A percentile compares a stretch with the other conserved stretches of the same genome.
Evolutionary conservation across 1,140 invertebrate species (phyloP).

Genomic region (Drosophila guanche): DNA sequence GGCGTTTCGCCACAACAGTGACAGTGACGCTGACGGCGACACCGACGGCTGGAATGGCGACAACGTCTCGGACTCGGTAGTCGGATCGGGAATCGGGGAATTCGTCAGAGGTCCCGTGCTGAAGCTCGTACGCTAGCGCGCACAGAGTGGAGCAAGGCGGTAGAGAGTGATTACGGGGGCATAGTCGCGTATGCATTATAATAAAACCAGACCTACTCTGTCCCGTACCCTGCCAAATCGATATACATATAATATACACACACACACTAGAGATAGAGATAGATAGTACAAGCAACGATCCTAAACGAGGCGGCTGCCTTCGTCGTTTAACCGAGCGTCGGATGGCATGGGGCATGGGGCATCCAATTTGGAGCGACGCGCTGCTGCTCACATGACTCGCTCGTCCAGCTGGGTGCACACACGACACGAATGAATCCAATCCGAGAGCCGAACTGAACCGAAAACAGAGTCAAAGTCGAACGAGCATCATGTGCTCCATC

Average conservation of each 20-base stretch:
- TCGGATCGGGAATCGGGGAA: conserved; percentile 28
- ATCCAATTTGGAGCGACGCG: conserved; percentile 57
- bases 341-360: conserved; percentile 41
- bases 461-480: conserved; percentile 15
- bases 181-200: conserved; percentile 58
- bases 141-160: too few relatives aligned
- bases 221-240: conserved; percentile 29
- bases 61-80: conserved; percentile 37
- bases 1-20: conserved; percentile 41
- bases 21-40: conserved; percentile 2
- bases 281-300: conserved; percentile 45
- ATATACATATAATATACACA: conserved; percentile 33
- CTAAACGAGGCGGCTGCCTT: conserved; percentile 27
- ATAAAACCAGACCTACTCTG: conserved; percentile 27
- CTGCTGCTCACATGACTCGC: conserved; percentile 64
- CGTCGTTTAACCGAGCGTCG: neutral
- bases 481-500: conserved; percentile 72
- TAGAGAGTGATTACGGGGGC: conserved; percentile 15
- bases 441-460: conserved; percentile 8
- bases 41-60: neutral
- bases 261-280: conserved; percentile 27
- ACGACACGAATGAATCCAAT: conserved; percentile 8
- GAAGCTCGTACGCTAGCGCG: neutral
- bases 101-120: conserved; percentile 50
- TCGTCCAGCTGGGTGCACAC: conserved; percentile 45